Evolutionary conservation across 2,113 vertebrate species (phyloP), one percentile per base, ranked within the genome.

Genomic region (Hirundichthys speculiger): DNA sequence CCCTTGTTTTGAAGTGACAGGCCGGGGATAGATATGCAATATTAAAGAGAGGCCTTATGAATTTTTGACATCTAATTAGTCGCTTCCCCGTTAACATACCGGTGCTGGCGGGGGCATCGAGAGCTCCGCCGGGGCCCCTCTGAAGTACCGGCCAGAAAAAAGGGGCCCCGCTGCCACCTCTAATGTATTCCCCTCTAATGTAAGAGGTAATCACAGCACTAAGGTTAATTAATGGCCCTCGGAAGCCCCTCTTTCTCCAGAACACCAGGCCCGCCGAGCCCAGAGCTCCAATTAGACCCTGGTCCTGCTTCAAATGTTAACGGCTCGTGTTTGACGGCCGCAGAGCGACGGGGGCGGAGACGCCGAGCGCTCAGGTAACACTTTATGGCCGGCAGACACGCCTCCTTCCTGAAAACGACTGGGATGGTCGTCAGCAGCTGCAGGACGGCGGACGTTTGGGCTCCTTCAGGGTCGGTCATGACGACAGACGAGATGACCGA

Each of bases 11-110:
- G 95, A 96, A 96, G 96, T 96, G 96, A 96, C 94, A 95, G 94
- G 95, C 77, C 90, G 88, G 82, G 94, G 95, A 97, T 95, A 95
- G 92, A 92, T 96, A 98, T 98, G 96, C 96, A 98, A 99, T 98
- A 99, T 98, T 98, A 98, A 99, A 98, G 94, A 98, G 96, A 89
- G 93, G 80, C 84, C 96, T 97, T 98, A 96, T 98, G 96, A 97
- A 98, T 99, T 97, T 99, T 97, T 98, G 96, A 98, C 96, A 97
- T 94, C 95, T 98, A 98, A 99, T 99, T 98, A 98, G 96, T 94
- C 88, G 94, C 94, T 96, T 95, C 94, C 94, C 94, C 94, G 95
- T 97, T 97, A 97, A 96, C 95, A 95, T 96, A 95, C 95, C 94
- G 92, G 93, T 92, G 92, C 95, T 96, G 93, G 86, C 89, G 92